A percentile compares a stretch with the other conserved stretches of the same genome.
These are phyloP conservation scores for Cephalopterus ornatus DNA, from an alignment of 2,113 vertebrate genomes.

Conservation along the genomic window DNA sequence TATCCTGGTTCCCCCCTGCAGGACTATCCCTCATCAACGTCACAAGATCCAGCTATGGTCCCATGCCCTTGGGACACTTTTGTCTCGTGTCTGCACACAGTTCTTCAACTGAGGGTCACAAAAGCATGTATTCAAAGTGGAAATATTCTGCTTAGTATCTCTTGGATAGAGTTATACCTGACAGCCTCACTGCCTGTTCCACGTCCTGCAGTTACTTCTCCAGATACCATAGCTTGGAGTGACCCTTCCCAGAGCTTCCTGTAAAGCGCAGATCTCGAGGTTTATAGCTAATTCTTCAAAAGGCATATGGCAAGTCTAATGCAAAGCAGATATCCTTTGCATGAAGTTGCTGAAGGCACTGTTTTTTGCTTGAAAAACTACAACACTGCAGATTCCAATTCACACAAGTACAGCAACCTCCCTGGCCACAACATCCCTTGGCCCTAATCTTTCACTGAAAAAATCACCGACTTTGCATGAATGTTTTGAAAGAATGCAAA, in stretches of 20 bases:
- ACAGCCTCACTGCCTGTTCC: background rate
- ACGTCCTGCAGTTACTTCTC: background rate
- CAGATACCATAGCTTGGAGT: background rate
- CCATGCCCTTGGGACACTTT: background rate
- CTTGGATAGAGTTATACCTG: background rate
- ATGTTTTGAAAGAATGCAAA: conserved; percentile 9
- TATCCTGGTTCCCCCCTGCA: background rate
- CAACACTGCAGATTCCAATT: background rate
- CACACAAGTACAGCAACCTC: background rate
- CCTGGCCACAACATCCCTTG: background rate
- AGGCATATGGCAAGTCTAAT: background rate
- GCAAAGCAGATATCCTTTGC: conserved; percentile 4
- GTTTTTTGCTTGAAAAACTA: background rate
- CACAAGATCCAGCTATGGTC: background rate
- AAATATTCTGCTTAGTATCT: background rate
- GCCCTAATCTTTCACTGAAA: background rate
- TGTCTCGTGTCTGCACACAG: background rate
- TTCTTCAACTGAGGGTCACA: background rate
- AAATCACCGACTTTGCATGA: background rate
- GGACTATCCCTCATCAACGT: background rate
- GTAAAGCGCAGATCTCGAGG: background rate
- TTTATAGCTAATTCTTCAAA: conserved; percentile 2
- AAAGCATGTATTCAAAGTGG: background rate
- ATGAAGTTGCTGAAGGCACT: background rate
- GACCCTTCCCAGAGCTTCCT: background rate